These are phyloP conservation scores for Halictus ligatus DNA, from an alignment of 2,888 invertebrate genomes.

Conservation along the genomic window DNA sequence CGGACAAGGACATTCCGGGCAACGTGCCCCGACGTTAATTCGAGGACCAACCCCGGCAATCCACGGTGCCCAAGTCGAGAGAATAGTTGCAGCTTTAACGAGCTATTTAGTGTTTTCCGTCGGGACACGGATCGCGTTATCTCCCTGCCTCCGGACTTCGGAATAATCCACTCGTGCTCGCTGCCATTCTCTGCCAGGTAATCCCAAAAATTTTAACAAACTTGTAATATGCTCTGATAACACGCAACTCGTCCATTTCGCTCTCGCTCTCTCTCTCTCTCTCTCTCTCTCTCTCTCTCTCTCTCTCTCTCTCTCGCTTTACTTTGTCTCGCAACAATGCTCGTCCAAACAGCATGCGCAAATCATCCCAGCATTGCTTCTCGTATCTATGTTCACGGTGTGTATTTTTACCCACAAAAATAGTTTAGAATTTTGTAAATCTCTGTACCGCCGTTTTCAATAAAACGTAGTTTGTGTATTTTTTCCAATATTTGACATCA, in stretches of 20 bases:
- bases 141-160: neutral
- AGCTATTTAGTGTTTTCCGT: conserved; percentile 45
- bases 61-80: neutral
- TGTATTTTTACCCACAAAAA: too few species aligned
- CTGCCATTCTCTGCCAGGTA: neutral
- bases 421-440: too few species aligned
- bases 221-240: neutral
- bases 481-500: too few species aligned
- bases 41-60: conserved; percentile 9
- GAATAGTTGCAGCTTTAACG: conserved; percentile 31
- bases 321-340: neutral
- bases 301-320: too few species aligned
- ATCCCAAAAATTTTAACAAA: neutral
- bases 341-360: neutral
- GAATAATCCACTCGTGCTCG: neutral
- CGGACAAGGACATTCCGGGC: conserved; percentile 34
- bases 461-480: too few species aligned
- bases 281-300: too few species aligned
- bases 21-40: conserved; percentile 51
- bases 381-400: neutral
- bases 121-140: conserved; percentile 27
- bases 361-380: neutral
- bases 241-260: neutral
- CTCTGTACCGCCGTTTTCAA: too few species aligned
- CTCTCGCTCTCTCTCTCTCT: too few species aligned